These are phyloP conservation scores for Pilophorus perplexus DNA, from an alignment of 2,888 invertebrate species.

Conservation along the genomic window DNA sequence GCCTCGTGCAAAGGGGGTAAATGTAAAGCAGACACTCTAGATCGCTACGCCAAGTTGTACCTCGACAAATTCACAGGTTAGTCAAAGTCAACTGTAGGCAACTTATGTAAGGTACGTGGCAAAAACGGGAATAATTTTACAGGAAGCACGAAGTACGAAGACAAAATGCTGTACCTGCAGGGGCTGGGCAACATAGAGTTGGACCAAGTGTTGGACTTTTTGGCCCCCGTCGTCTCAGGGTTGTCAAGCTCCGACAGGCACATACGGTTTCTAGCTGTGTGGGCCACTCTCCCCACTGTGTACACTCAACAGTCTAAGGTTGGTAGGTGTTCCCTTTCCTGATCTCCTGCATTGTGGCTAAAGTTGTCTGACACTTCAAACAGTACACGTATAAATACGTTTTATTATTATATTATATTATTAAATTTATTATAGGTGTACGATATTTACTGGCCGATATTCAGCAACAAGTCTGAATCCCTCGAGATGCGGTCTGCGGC, in stretches of 20 bases:
- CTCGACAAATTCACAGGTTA: constrained; percentile 69
- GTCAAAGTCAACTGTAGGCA: background rate
- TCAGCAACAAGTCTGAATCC: constrained; percentile 64
- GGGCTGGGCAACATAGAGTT: constrained; percentile 66
- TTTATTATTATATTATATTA: too few species aligned
- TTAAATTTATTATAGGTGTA: constrained; percentile 54
- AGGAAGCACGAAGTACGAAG: constrained; percentile 66
- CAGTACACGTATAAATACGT: too few species aligned
- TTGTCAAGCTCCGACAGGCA: constrained; percentile 53
- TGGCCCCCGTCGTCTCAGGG: constrained; percentile 56
- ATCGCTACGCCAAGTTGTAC: constrained; percentile 68
- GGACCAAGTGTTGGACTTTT: constrained; percentile 57
- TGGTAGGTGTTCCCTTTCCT: constrained; percentile 2
- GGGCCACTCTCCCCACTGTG: constrained; percentile 60
- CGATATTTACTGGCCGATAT: constrained; percentile 65
- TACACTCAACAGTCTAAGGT: constrained; percentile 48
- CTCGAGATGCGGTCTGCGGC: constrained; percentile 67
- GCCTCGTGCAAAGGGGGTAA: constrained; percentile 58
- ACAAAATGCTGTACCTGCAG: constrained; percentile 69
- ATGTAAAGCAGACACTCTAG: constrained; percentile 64
- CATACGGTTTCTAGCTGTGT: constrained; percentile 66
- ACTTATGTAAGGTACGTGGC: background rate
- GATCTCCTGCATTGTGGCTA: too few species aligned
- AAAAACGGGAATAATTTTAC: constrained; percentile 32
- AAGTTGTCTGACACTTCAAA: too few species aligned